Evolutionary conservation across 2,113 vertebrate genomes (phyloP).

Genomic region (Danionella cerebrum): DNA sequence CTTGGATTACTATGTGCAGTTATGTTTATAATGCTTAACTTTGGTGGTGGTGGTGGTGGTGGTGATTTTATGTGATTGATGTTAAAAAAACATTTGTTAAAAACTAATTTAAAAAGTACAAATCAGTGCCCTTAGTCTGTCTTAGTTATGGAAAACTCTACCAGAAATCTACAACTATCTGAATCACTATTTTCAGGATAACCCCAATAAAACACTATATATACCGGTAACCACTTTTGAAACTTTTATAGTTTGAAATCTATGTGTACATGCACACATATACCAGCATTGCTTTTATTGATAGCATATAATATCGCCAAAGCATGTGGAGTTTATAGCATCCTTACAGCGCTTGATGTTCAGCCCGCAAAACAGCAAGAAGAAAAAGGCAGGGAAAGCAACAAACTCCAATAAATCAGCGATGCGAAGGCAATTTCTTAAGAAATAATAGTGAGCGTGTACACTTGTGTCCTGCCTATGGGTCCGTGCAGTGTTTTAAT

Average conservation of each 20-base stretch:
- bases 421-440: constrained; percentile 39
- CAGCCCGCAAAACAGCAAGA: not conserved
- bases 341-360: not conserved
- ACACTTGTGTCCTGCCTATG: not conserved
- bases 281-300: not conserved
- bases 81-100: too few relatives aligned
- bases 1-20: too few relatives aligned
- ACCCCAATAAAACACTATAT: too few relatives aligned
- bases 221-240: too few relatives aligned
- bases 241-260: not conserved
- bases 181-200: too few relatives aligned
- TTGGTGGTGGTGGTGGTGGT: too few relatives aligned
- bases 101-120: too few relatives aligned
- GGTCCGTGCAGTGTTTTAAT: not conserved
- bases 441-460: not conserved
- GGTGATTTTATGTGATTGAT: too few relatives aligned
- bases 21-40: too few relatives aligned
- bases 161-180: too few relatives aligned
- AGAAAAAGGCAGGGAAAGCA: not conserved
- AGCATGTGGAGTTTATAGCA: not conserved
- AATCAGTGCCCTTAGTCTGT: too few relatives aligned
- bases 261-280: not conserved
- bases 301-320: not conserved
- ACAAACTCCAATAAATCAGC: not conserved
- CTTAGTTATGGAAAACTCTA: too few relatives aligned